phyloP scores from a whole-genome alignment of 2,797 vertebrate genomes.

The Chaenodraco wilsoni region DNA sequence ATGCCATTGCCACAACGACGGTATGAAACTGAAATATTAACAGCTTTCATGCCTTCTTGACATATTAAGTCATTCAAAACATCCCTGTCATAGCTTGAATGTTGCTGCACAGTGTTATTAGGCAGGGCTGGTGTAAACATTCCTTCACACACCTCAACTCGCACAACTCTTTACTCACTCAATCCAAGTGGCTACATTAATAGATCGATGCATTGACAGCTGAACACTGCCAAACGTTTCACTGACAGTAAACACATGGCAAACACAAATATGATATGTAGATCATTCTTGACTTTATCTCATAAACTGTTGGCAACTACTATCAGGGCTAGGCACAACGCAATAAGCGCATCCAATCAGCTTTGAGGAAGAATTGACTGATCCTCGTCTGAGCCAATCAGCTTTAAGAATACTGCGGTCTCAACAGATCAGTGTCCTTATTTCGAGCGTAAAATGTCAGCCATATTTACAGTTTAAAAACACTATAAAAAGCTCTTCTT shows the following conservation, averaged over 20 bases:
- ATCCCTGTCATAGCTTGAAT: conserved; percentile 37
- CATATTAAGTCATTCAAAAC: conserved; percentile 8
- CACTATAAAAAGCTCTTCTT: conserved; percentile 38
- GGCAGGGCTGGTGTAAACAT: conserved; percentile 59
- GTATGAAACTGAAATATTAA: background rate
- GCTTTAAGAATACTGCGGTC: conserved; percentile 40
- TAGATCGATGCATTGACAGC: background rate
- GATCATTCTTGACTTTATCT: conserved; percentile 67
- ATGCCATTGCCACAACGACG: background rate
- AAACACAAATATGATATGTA: conserved; percentile 10
- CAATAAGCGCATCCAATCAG: conserved; percentile 71
- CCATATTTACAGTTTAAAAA: conserved; percentile 84
- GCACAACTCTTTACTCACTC: background rate
- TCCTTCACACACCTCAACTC: conserved; percentile 44
- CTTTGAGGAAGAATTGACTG: conserved; percentile 45
- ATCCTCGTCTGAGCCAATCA: conserved; percentile 69
- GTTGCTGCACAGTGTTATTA: conserved; percentile 33
- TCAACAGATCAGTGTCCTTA: conserved; percentile 73
- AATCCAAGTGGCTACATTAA: background rate
- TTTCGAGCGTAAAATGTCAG: conserved; percentile 86
- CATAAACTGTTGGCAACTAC: conserved; percentile 45
- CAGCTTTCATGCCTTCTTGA: background rate
- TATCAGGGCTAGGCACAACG: conserved; percentile 49
- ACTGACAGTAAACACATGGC: background rate
- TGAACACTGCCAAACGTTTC: background rate